Evolutionary conservation across 1,140 invertebrate genomes (phyloP), one percentile per base, ranked within the genome.

Genomic region (Onthophagus taurus): DNA sequence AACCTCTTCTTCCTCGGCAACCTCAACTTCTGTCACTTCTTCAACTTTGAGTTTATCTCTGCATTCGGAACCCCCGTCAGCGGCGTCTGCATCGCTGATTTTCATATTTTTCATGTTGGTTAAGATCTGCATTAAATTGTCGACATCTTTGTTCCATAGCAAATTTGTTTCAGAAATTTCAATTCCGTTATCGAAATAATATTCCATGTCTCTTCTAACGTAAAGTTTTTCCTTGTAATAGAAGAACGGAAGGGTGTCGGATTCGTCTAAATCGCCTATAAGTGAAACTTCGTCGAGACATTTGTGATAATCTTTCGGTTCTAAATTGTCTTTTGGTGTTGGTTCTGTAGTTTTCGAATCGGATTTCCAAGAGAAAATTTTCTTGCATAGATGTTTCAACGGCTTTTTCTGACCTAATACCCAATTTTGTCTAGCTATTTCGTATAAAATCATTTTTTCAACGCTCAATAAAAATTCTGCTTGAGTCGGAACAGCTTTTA

Each of bases 381-480:
- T 9, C n/a, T 20, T 19, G 12, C 21, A 21, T 5, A 16, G 24
- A 14, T 29, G 23, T 5, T 12, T 35, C n/a, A 16, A 11, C n/a
- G 20, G 30, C 19, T 47, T 24, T 17, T 30, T 18, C 4, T 8
- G 17, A 6, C 8, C 12, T 16, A 17, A 14, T n/a, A 12, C 13
- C 12, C 23, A 34, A 13, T 51, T 37, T 16, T 60, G 51, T n/a
- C n/a, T n/a, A 18, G 54, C 55, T n/a, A 63, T 29, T 42, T 60
- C 59, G 29, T 59, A 55, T 9, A 54, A 44, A 46, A 68, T 50
- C 47, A 67, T 53, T 43, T 66, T 63, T 33, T 67, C 54, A 2
- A 64, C 43, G 35, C 52, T 58, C 26, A 71, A 47, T 9, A 71
- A 47, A 57, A 65, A 71, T 35, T 70, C 61, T 0, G 65, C 64